Evolutionary conservation across 2,888 invertebrate genomes (phyloP), one percentile per base, ranked within the genome.

Genomic region (Oscheius sp.): DNA sequence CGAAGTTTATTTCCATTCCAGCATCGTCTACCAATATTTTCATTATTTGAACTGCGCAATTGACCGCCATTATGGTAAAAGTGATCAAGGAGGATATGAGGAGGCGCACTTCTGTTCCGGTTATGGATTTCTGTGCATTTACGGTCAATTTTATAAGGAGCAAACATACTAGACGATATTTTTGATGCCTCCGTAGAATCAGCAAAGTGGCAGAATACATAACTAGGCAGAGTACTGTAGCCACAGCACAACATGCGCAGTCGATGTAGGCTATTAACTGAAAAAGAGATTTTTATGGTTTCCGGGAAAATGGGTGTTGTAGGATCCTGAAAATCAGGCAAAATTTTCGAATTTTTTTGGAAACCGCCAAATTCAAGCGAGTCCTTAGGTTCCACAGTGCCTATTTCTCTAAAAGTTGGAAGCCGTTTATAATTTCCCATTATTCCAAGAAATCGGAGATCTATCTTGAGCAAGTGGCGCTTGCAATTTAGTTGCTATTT

Each of bases 51-150:
- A 79, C 64, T 6, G 52, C 61, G 27, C 73, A 59, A 35, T 79
- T 79, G 13, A 77, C 27, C 61, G 74, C 76, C 13, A 79, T 59
- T 27, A 79, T 74, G 29, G 46, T 69, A 35, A 76, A 79, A 0
- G 75, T 73, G 21, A 77, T 29, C 18, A 79, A 5, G 0, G 79
- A 72, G 5, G 77, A 74, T 16, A 77, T 58, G 1, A 79, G 64
- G 0, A 79, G 63, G n/a, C 78, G 69, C 1, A 69, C 13, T 58
- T 69, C 69, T 13, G 49, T 41, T 9, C 46, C 49, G 3, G 64
- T 46, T 13, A 64, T 45, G 9, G 64, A 64, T 27, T 49, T 64
- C 64, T 64, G 16, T 12, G 27, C 3, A 21, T n/a, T 21, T n/a
- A n/a, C n/a, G n/a, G n/a, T n/a, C n/a, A n/a, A n/a, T n/a, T n/a